Conservation (phyloP, 1,140 invertebrate species). For the Drosophila serrata region DNA sequence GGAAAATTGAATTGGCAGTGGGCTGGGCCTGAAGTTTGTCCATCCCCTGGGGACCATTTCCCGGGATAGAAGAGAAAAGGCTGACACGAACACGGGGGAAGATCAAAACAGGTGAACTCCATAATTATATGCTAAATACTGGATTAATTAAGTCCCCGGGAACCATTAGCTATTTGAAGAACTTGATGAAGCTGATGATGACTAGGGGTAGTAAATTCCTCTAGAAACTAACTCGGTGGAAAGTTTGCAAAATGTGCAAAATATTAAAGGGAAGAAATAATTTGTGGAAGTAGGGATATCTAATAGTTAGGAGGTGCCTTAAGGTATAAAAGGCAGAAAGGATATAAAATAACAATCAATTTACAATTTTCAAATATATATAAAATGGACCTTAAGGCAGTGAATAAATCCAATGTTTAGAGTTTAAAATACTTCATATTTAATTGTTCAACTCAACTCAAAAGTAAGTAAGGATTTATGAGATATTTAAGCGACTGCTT, state of each 20-base stretch:
- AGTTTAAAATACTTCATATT: background rate
- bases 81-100: slow-evolving; percentile 9
- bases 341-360: background rate
- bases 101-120: slow-evolving; percentile 50
- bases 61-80: background rate
- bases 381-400: background rate
- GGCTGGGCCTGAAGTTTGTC: slow-evolving; percentile 40
- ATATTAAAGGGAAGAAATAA: slow-evolving; percentile 33
- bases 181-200: slow-evolving; percentile 60
- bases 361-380: background rate
- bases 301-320: background rate
- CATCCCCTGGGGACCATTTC: slow-evolving; percentile 33
- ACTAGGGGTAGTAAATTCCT: slow-evolving; percentile 21
- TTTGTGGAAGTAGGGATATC: slow-evolving; percentile 33
- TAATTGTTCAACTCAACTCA: background rate
- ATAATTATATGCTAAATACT: slow-evolving; percentile 83
- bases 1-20: slow-evolving; percentile 76
- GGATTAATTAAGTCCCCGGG: slow-evolving; percentile 72
- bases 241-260: slow-evolving; percentile 66
- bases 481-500: background rate
- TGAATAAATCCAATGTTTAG: background rate
- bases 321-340: background rate
- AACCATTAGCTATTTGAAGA: slow-evolving; percentile 39
- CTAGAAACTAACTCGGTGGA: slow-evolving; percentile 20
- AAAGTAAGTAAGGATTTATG: background rate